Evolutionary conservation across 1,140 invertebrate species (phyloP), one percentile per base, ranked within the genome.

Genomic region (Ditylenchus dipsaci): DNA sequence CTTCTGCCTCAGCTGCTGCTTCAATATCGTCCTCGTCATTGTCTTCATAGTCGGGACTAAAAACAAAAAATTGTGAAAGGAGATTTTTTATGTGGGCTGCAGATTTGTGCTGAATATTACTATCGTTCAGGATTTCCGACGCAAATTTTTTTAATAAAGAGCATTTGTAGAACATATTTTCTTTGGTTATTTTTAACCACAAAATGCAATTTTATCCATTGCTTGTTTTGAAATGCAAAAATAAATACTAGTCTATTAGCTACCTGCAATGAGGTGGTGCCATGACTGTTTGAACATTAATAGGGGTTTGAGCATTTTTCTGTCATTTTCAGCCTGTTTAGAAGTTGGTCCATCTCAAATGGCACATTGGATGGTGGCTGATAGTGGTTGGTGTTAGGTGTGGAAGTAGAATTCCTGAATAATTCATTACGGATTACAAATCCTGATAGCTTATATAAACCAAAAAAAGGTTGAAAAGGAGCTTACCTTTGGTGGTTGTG

Each of bases 1-100:
- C 68, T 59, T 71, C 59, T 8, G 59, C 59, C 13, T 61, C 59
- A 21, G 59, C 59, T 30, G 59, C 27, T 19, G 59, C 59, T 43
- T 30, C 59, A 3, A n/a, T 43, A 21, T 43, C 59, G 8, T 43
- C 59, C 13, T 23, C 29, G 3, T 23, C 29, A 13, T 13, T 29
- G 59, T 61, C 59, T 8, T 27, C 59, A 30, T 61, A 61, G 29
- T 43, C 59, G 49, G 49, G 49, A 30, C 59, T 61, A 43, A 7
- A 61, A 13, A 43, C 26, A 29, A 61, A 56, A 56, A 56, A n/a
- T n/a, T n/a, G n/a, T n/a, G n/a, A n/a, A n/a, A n/a, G n/a, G 15
- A 21, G 15, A 47, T 47, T 47, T 15, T 47, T 21, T 15, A 15
- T 47, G 15, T 47, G 21, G 21, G 45, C 21, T 15, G 21, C 21